Percentiles rank a stretch among this genome's conserved stretches.
Evolutionary conservation across 2,888 invertebrate species (phyloP).

Genomic region (Drosophila pseudotalamancana): DNA sequence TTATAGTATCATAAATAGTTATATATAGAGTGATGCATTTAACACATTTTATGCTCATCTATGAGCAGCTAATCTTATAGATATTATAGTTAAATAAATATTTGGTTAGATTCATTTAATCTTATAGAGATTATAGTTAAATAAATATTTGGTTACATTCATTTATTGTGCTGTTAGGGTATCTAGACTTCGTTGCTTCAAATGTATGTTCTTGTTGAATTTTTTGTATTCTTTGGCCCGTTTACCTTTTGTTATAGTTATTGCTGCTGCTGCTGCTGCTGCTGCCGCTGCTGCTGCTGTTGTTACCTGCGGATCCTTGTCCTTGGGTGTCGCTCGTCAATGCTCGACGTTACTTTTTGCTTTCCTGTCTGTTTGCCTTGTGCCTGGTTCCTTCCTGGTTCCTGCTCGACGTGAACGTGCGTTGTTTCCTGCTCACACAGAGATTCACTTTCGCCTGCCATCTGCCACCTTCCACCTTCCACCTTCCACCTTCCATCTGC

Average conservation of each 20-base stretch:
- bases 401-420: slow-evolving; percentile 77
- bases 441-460: slow-evolving; percentile 24
- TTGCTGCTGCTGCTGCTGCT: too few relatives aligned
- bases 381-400: slow-evolving; percentile 66
- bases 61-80: too few relatives aligned
- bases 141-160: too few relatives aligned
- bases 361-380: slow-evolving; percentile 73
- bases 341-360: slow-evolving; percentile 41
- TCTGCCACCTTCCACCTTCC: slow-evolving; percentile 21
- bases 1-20: too few relatives aligned
- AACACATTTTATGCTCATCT: too few relatives aligned
- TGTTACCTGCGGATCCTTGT: slow-evolving; percentile 63
- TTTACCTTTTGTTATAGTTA: slow-evolving; percentile 64
- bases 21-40: too few relatives aligned
- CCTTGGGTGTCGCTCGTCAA: slow-evolving; percentile 60
- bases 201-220: background rate
- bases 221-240: slow-evolving; percentile 22
- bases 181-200: background rate
- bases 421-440: slow-evolving; percentile 63
- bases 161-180: slow-evolving; percentile 1
- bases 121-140: too few relatives aligned
- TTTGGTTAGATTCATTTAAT: too few relatives aligned
- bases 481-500: background rate
- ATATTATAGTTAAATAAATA: too few relatives aligned
- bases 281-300: too few relatives aligned